Percentiles rank a stretch among this genome's conserved stretches.
phyloP scores from a whole-genome alignment of 2,797 vertebrate species.

The Diglossa cyanea region DNA sequence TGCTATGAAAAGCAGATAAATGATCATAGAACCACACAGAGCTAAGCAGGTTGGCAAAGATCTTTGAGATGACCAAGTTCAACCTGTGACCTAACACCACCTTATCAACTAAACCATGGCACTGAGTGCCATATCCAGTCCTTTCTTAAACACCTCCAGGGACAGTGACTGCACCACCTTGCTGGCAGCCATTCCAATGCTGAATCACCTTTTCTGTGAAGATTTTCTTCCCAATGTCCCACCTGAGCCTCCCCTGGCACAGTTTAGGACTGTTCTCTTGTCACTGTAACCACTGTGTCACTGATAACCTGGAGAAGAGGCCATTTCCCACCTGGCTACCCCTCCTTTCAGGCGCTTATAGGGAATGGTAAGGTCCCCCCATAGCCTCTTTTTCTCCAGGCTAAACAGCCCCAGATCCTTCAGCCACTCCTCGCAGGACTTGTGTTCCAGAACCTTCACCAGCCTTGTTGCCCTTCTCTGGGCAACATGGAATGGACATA shows the following conservation, averaged over 20 bases:
- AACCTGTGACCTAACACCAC: neutral
- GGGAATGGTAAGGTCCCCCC: too few relatives aligned
- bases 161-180: neutral
- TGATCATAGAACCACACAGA: neutral
- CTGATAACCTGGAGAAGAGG: neutral
- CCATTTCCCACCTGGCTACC: accelerated
- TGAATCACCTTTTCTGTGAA: neutral
- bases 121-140: neutral
- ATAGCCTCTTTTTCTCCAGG: neutral
- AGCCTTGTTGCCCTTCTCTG: neutral
- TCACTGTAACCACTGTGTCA: too few relatives aligned
- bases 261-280: neutral
- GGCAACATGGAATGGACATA: too few relatives aligned
- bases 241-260: accelerated
- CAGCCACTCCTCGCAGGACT: accelerated
- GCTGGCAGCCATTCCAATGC: neutral
- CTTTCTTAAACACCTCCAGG: neutral
- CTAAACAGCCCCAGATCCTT: neutral
- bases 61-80: neutral
- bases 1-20: neutral
- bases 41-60: neutral
- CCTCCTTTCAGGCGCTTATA: neutral
- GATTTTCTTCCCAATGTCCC: neutral
- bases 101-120: neutral
- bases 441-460: neutral